Evolutionary conservation across 2,113 vertebrate species (phyloP).

Genomic region (Sprattus sprattus): DNA sequence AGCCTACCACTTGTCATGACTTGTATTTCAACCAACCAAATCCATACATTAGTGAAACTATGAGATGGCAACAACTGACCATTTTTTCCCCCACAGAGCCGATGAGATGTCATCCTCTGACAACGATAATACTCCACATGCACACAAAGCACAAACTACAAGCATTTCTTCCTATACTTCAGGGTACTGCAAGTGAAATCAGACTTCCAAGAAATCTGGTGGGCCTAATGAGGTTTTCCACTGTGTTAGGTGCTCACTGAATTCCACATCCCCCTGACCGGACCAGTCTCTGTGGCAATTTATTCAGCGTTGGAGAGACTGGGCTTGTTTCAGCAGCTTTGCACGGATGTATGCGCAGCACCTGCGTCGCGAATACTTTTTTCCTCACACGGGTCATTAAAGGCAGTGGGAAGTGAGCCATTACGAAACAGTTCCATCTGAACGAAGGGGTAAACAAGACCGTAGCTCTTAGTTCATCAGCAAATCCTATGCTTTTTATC

Average conservation of each 20-base stretch:
- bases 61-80: too few species aligned
- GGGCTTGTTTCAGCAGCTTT: slow-evolving; percentile 19
- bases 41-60: too few species aligned
- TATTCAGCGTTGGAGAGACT: background rate
- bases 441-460: background rate
- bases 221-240: slow-evolving; percentile 19
- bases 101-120: background rate
- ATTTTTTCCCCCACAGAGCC: too few species aligned
- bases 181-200: background rate
- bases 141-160: background rate
- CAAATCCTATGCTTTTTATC: background rate
- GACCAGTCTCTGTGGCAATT: slow-evolving; percentile 7
- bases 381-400: slow-evolving; percentile 24
- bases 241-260: slow-evolving; percentile 36
- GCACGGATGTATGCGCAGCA: slow-evolving; percentile 26
- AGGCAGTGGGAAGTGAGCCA: slow-evolving; percentile 29
- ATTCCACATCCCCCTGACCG: slow-evolving; percentile 27
- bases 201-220: background rate
- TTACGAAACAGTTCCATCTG: slow-evolving; percentile 24
- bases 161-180: background rate
- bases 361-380: slow-evolving; percentile 24
- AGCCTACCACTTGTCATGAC: too few species aligned
- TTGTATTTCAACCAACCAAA: too few species aligned
- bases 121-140: background rate
- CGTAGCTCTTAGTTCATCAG: background rate